phyloP scores from a whole-genome alignment of 2,888 invertebrate species.

The Cerceris ruficornis region DNA sequence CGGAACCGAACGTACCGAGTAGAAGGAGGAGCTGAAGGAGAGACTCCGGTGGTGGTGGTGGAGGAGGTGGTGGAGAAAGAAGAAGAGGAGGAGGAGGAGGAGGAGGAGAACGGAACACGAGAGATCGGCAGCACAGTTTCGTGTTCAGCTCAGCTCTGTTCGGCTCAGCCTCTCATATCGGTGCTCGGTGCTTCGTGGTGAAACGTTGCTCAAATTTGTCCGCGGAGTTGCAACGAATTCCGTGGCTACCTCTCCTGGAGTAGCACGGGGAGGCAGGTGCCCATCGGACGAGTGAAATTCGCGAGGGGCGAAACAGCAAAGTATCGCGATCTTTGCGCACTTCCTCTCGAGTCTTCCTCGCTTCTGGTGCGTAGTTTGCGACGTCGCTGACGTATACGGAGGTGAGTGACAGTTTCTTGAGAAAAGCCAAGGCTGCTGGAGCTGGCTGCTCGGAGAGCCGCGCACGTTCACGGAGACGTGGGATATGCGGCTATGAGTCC shows the following conservation, averaged over 20 bases:
- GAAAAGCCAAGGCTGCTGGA: conserved; percentile 57
- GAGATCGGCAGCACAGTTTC: conserved; percentile 79
- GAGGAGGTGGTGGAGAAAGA: conserved; percentile 46
- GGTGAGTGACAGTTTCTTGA: conserved; percentile 67
- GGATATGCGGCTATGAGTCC: too few species aligned
- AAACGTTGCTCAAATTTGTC: conserved; percentile 44
- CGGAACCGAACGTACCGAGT: conserved; percentile 67
- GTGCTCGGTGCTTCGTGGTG: conserved; percentile 47
- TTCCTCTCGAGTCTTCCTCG: conserved; percentile 2
- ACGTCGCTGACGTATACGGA: conserved; percentile 62
- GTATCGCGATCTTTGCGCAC: conserved; percentile 3
- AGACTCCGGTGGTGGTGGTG: conserved; percentile 55
- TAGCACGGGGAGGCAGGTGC: background rate
- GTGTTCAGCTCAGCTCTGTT: conserved; percentile 72
- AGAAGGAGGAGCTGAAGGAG: conserved; percentile 69
- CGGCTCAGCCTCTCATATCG: conserved; percentile 68
- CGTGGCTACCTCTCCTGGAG: background rate
- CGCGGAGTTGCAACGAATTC: conserved; percentile 14
- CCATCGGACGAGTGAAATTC: background rate
- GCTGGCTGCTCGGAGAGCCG: conserved; percentile 13
- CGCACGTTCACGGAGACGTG: conserved; percentile 11
- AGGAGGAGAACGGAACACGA: conserved; percentile 73
- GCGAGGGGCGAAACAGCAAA: conserved; percentile 7
- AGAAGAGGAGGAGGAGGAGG: conserved; percentile 60
- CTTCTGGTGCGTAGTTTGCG: conserved; percentile 63